A percentile compares a stretch with the other conserved stretches of the same genome.
phyloP scores from a whole-genome alignment of 37 sponge, comb jelly and placozoan genomes.

The Ianthella basta region DNA sequence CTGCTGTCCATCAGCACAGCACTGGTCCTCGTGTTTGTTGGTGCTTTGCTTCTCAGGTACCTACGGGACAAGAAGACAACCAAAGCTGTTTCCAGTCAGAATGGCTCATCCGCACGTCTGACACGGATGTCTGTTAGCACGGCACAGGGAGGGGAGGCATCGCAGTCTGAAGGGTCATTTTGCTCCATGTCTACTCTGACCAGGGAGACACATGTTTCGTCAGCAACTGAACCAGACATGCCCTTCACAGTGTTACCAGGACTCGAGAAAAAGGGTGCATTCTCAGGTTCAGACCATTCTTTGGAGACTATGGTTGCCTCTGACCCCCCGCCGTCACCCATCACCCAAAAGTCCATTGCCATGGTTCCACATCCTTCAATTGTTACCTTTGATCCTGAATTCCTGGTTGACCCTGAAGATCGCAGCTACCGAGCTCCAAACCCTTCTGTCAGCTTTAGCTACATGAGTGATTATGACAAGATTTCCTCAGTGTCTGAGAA shows the following conservation, averaged over 20 bases:
- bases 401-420: too few species aligned
- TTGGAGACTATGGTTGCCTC: conserved; percentile 23
- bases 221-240: conserved; percentile 3
- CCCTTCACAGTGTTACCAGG: neutral
- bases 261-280: neutral
- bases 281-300: neutral
- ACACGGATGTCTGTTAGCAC: neutral
- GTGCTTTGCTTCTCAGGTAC: neutral
- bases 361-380: neutral
- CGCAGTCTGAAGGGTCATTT: neutral
- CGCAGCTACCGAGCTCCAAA: neutral
- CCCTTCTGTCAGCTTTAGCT: conserved; percentile 14
- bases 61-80: neutral
- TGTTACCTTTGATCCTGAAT: neutral
- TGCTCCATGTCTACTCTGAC: neutral
- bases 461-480: conserved; percentile 2
- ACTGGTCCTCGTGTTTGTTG: neutral
- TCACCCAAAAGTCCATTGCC: neutral
- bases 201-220: conserved; percentile 15
- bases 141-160: neutral
- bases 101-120: neutral
- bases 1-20: too few species aligned
- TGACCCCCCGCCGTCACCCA: conserved; percentile 26
- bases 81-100: neutral
- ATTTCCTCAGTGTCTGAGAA: conserved; percentile 14